Evolutionary conservation across 2,797 vertebrate species (phyloP), one percentile per base, ranked within the genome.

Genomic region (Pteronotus mesoamericanus): DNA sequence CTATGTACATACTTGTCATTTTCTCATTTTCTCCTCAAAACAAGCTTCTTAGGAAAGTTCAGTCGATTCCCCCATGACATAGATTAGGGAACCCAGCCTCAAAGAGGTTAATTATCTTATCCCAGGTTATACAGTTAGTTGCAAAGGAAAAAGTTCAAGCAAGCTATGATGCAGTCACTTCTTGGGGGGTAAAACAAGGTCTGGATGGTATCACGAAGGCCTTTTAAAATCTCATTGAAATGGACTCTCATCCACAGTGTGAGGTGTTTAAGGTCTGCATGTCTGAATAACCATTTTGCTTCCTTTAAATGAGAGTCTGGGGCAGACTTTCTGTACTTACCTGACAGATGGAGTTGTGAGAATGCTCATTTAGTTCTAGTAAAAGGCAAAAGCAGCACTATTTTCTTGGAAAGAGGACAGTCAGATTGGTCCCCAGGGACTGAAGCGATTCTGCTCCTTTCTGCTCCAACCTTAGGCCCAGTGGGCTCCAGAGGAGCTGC

Each of bases 381-480:
- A 55, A 97, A 94, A 94, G 64, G 74, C 51, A 51, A 90, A 78
- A 94, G 16, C 7, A 51, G 48, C 59, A 29, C 94, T 77, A 26
- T 94, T 96, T 94, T 97, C 94, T 85, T 19, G 24, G 74, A 91
- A 95, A 69, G 21, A 86, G 85, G 22, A 34, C 79, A 89, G n/a
- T 71, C 44, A 19, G 39, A 68, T 16, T 55, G 51, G 42, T 32
- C 37, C 66, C 93, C 85, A 26, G 64, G 34, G 9, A n/a, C 4
- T 57, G 15, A 1, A 8, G 68, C 29, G 61, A 77, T 92, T 86
- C 79, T 5, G 42, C 3, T 22, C 46, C 42, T 29, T 39, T 8
- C 24, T 11, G 16, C 69, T 92, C 39, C 21, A 14, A 75, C 3
- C 2, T 48, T 72, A 83, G 44, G 80, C 34, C 44, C 6, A 6